A percentile compares a stretch with the other conserved stretches of the same genome.
phyloP scores from a whole-genome alignment of 2,113 vertebrate species.

The Callipepla californica region DNA sequence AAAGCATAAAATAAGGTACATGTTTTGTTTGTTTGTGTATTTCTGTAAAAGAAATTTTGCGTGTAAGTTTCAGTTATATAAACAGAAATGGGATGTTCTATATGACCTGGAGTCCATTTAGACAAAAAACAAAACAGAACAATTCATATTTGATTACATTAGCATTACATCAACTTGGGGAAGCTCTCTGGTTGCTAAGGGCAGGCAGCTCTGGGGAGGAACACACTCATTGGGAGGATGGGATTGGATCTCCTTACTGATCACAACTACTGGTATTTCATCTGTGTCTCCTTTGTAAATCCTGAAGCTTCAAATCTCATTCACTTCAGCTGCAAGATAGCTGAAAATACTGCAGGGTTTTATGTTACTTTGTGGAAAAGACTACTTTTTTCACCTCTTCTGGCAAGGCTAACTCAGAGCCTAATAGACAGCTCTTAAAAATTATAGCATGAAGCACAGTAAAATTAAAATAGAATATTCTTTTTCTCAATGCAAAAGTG shows the following conservation, averaged over 20 bases:
- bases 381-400: not conserved
- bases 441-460: not conserved
- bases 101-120: not conserved
- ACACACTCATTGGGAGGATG: not conserved
- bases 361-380: not conserved
- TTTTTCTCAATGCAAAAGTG: not conserved
- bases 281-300: not conserved
- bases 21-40: not conserved
- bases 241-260: not conserved
- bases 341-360: not conserved
- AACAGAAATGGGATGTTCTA: not conserved
- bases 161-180: not conserved
- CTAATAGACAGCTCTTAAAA: not conserved
- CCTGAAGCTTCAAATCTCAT: not conserved
- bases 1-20: not conserved
- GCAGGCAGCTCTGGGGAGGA: not conserved
- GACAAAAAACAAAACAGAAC: not conserved
- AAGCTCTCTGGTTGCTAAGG: not conserved
- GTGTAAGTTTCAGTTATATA: not conserved
- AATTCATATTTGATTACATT: not conserved
- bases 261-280: not conserved
- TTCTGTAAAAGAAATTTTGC: not conserved
- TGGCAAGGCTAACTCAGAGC: not conserved
- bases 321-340: not conserved
- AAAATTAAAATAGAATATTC: not conserved